Evolutionary conservation across 2,797 vertebrate species (phyloP), one percentile per base, ranked within the genome.

Genomic region (Spinibarbus caldwelli): DNA sequence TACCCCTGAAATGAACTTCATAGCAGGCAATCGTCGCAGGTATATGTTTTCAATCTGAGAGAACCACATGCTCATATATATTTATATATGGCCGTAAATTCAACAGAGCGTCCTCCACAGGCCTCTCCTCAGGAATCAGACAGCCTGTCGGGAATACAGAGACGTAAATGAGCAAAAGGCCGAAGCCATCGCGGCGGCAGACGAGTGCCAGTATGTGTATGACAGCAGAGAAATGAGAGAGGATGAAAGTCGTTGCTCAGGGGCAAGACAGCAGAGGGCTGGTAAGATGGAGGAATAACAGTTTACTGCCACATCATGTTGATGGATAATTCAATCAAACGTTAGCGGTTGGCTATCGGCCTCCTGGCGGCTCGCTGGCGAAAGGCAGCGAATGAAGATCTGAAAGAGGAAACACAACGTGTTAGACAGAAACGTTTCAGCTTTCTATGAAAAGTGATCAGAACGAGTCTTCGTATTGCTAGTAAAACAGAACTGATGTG

Each of bases 141-240:
- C 70, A 85, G 70, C 87, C 85, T 77, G 80, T 86, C 6, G 26
- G 47, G 34, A 62, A 71, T 79, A 73, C 71, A 89, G 90, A 85
- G 86, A 82, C 89, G 82, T 86, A 88, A 76, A 91, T 91, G 90
- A 92, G 94, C 93, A 89, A 85, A 87, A 86, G 72, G 88, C 59
- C 79, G 90, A 89, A 92, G 89, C 92, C 89, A 59, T 73, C 57
- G 83, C 88, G 85, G 19, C 2, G 88, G 91, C 86, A 91, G 93
- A 94, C 92, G 83, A 93, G 93, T 92, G 86, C 45, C 92, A 93
- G 90, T 91, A 89, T 91, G 84, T 84, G 81, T 88, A 89, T 89
- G 91, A 87, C 83, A 52, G 68, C 83, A 86, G 90, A 92, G 83
- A 87, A 78, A 88, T 85, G 76, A 77, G 64, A 89, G 90, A 87